Evolutionary conservation across 2,888 invertebrate species (phyloP), one percentile per base, ranked within the genome.

Genomic region (Tupiocoris notatus): DNA sequence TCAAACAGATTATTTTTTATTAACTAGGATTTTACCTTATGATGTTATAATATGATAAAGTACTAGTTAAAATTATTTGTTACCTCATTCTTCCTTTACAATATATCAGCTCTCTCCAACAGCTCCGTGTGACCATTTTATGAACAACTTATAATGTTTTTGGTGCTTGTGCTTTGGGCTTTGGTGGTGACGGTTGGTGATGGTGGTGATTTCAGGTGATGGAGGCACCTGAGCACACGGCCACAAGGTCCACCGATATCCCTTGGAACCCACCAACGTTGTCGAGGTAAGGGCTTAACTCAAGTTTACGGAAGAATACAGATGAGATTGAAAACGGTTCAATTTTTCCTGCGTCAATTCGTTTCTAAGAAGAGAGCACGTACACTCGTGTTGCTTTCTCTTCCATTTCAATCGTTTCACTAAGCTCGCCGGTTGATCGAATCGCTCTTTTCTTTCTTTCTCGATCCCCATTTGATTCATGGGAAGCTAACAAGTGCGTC

Each of bases 181-280:
- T 3, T 67, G 6, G 22, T 25, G 70, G 59, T 70, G 70, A 25
- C 20, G 70, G 59, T 70, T 16, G 12, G 22, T 67, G 67, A 21
- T 57, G 57, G 75, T 39, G 75, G 58, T 75, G 75, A 20, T 66
- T 66, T 20, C 62, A 75, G 75, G 75, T 75, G 75, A 75, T 75
- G 75, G 75, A 75, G 75, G 75, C 75, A 66, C 65, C 66, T 58
- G 75, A 75, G 39, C 75, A 75, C 24, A 39, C 75, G 59, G 58
- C 75, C 59, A 65, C 75, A 17, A 65, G 75, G 61, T 75, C 75
- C 66, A 73, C 62, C 17, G 75, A 75, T 75, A 65, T 66, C 17
- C 75, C 66, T 57, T 75, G 75, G 75, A 75, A 75, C 39, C 75
- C 75, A 12, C 75, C 75, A 18, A 66, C 66, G 18, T 25, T 75